Evolutionary conservation across 2,888 invertebrate species (phyloP).

Genomic region (Siphonodentalium dalli): DNA sequence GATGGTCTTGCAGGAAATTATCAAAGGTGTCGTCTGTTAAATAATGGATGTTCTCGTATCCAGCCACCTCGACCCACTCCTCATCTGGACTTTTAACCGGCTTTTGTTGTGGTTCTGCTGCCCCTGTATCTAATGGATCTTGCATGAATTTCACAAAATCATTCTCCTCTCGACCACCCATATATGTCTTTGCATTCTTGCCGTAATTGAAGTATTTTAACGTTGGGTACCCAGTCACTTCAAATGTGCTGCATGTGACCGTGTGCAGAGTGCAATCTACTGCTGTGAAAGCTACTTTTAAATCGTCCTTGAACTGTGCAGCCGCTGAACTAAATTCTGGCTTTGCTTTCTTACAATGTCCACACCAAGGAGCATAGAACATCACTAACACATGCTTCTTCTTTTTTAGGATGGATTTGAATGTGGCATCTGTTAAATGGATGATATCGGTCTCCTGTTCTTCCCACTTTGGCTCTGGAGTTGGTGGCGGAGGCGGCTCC

Average conservation of each 20-base stretch:
- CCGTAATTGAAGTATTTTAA: conserved; percentile 85
- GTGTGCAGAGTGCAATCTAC: conserved; percentile 79
- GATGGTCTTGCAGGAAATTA: conserved; percentile 69
- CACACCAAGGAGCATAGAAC: conserved; percentile 95
- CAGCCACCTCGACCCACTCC: conserved; percentile 66
- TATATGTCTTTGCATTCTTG: conserved; percentile 74
- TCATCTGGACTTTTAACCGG: conserved; percentile 56
- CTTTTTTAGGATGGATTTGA: conserved; percentile 79
- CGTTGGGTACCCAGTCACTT: conserved; percentile 85
- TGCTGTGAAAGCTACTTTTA: conserved; percentile 80
- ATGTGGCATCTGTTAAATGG: conserved; percentile 77
- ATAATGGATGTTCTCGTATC: conserved; percentile 75
- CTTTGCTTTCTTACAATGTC: conserved; percentile 87
- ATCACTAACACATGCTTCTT: conserved; percentile 87
- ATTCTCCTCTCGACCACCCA: conserved; percentile 76
- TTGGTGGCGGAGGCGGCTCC: conserved; percentile 82
- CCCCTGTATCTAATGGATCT: conserved; percentile 61
- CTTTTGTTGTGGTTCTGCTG: conserved; percentile 52
- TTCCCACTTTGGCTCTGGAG: conserved; percentile 80
- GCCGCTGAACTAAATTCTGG: conserved; percentile 83
- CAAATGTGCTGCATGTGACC: conserved; percentile 74
- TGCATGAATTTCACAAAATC: conserved; percentile 75
- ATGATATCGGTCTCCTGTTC: conserved; percentile 79
- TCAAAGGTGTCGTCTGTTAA: conserved; percentile 72
- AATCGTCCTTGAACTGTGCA: conserved; percentile 77